Conservation (phyloP, 2,888 invertebrate species). For the Resseliella maxima region DNA sequence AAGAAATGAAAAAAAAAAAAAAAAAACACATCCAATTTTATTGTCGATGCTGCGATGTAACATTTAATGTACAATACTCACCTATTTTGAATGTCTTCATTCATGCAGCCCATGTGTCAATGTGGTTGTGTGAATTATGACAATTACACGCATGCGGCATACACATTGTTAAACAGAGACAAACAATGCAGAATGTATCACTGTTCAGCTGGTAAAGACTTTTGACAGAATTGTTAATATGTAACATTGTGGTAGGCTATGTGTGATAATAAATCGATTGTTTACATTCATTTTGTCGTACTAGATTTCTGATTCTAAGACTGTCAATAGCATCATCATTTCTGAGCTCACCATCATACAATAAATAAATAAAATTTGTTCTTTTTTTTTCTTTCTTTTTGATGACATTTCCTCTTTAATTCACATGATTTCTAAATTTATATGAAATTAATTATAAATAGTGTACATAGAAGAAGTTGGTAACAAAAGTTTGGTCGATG, state of each 20-base stretch:
- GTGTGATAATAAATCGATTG: slow-evolving; percentile 49
- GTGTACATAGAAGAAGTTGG: neutral
- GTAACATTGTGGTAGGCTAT: neutral
- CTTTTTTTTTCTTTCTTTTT: neutral
- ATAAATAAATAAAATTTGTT: neutral
- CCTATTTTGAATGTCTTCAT: neutral
- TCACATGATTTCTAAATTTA: neutral
- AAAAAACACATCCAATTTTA: neutral
- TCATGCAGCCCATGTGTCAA: neutral
- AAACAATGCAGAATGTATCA: neutral
- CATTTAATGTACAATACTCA: neutral
- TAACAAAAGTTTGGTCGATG: slow-evolving; percentile 27
- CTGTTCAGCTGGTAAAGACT: neutral
- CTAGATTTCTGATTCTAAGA: neutral
- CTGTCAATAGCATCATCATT: neutral
- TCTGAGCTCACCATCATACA: neutral
- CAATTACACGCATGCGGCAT: slow-evolving; percentile 25
- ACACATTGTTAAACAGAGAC: slow-evolving; percentile 1
- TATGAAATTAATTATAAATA: no score
- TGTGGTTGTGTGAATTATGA: slow-evolving; percentile 13
- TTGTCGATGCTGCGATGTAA: neutral
- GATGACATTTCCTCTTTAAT: neutral
- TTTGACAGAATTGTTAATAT: neutral
- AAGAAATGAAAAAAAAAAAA: no score
- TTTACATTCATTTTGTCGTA: slow-evolving; percentile 10